Conservation (phyloP, 2,888 invertebrate species). For the Drosophila monieri region DNA sequence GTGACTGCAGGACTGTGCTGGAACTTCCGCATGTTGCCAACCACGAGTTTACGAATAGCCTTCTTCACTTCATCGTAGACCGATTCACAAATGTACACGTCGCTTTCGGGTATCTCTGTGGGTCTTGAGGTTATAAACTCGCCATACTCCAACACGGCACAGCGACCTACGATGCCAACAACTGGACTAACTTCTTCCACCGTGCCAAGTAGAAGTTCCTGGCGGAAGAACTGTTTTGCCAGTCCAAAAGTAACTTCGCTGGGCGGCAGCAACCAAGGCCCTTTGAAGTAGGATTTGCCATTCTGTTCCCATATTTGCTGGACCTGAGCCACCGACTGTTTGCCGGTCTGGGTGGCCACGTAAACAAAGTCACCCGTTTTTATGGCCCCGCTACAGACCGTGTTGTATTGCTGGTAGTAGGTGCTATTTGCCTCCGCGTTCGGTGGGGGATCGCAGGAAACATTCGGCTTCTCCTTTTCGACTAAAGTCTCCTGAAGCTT, state of each 20-base stretch:
- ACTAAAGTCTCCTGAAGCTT: constrained; percentile 92
- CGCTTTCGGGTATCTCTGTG: constrained; percentile 96
- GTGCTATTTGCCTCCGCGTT: constrained; percentile 91
- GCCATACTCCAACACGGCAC: constrained; percentile 94
- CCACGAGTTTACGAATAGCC: constrained; percentile 88
- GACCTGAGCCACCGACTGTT: constrained; percentile 96
- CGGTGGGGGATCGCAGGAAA: constrained; percentile 87
- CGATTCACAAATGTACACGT: constrained; percentile 96
- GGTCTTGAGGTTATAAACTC: constrained; percentile 96
- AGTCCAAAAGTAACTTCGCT: constrained; percentile 93
- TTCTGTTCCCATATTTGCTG: constrained; percentile 98
- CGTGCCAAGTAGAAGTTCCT: constrained; percentile 95
- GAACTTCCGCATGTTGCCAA: constrained; percentile 90
- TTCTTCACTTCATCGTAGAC: constrained; percentile 95
- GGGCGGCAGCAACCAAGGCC: constrained; percentile 96
- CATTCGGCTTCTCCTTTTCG: constrained; percentile 95
- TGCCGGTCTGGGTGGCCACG: constrained; percentile 94
- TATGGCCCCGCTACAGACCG: constrained; percentile 91
- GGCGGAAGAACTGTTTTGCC: constrained; percentile 93
- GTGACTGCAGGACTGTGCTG: constrained; percentile 92
- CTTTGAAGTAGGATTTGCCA: constrained; percentile 95
- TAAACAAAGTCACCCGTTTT: constrained; percentile 98
- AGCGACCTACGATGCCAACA: constrained; percentile 95
- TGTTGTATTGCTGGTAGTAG: constrained; percentile 97
- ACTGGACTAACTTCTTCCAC: constrained; percentile 96